A percentile compares a stretch with the other conserved stretches of the same genome.
Evolutionary conservation across 2,888 invertebrate genomes (phyloP).

Genomic region (Euproctis similis): DNA sequence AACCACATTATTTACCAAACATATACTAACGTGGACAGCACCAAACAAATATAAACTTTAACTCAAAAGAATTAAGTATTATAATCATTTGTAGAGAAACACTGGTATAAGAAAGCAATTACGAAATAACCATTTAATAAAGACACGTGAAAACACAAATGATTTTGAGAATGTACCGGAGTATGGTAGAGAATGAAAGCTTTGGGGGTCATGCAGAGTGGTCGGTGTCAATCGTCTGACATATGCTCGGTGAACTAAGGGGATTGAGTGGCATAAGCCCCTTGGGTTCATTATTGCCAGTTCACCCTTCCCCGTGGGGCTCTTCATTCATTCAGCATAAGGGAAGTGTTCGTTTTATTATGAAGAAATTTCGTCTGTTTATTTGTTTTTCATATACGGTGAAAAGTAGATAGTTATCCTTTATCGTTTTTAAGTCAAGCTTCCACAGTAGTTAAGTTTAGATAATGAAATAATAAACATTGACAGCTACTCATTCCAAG

Average conservation of each 20-base stretch:
- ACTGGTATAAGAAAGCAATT: constrained; percentile 55
- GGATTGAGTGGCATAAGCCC: constrained; percentile 67
- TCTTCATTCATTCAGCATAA: constrained; percentile 47
- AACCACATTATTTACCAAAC: constrained; percentile 39
- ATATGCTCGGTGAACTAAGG: constrained; percentile 60
- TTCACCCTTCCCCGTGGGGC: constrained; percentile 48
- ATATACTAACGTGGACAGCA: constrained; percentile 5
- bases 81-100: constrained; percentile 11
- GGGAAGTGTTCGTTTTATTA: constrained; percentile 50
- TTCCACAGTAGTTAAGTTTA: too few relatives aligned
- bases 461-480: too few relatives aligned
- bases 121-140: constrained; percentile 34
- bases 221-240: constrained; percentile 45
- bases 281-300: constrained; percentile 64
- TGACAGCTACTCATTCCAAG: too few relatives aligned
- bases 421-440: too few relatives aligned
- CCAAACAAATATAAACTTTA: constrained; percentile 4
- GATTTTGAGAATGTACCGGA: constrained; percentile 14
- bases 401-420: too few relatives aligned
- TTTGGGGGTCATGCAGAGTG: constrained; percentile 24
- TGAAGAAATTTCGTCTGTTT: constrained; percentile 25
- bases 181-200: constrained; percentile 15
- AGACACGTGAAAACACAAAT: constrained; percentile 25
- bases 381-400: constrained; percentile 8
- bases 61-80: not conserved